Evolutionary conservation across 2,113 vertebrate genomes (phyloP).

Genomic region (Raja brachyura): DNA sequence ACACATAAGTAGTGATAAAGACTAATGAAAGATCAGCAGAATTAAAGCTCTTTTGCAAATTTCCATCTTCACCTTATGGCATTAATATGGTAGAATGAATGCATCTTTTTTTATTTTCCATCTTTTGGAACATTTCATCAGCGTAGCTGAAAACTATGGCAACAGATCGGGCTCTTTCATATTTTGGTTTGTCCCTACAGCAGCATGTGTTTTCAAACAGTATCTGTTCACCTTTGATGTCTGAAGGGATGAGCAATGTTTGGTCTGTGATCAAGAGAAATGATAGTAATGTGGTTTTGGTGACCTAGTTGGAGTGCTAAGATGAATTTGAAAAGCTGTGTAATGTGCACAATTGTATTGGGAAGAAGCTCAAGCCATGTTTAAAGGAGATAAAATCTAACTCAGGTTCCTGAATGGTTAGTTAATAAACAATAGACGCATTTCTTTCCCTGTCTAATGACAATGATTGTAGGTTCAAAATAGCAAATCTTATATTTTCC

Average conservation of each 20-base stretch:
- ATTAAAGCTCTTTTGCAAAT: not conserved
- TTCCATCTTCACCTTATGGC: not conserved
- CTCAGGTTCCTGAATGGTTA: not conserved
- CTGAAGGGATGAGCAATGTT: not conserved
- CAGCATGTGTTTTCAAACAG: not conserved
- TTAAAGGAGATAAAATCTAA: not conserved
- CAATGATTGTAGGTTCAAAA: not conserved
- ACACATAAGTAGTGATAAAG: not conserved
- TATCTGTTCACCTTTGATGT: not conserved
- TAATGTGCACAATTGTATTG: not conserved
- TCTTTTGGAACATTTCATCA: not conserved
- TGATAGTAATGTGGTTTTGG: not conserved
- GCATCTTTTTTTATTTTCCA: not conserved
- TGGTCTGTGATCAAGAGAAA: constrained; percentile 21
- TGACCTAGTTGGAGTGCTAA: not conserved
- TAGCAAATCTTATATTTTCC: not conserved
- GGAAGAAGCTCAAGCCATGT: not conserved
- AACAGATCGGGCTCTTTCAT: not conserved
- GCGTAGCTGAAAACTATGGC: not conserved
- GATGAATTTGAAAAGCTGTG: not conserved
- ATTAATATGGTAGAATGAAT: not conserved
- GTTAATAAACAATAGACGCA: not conserved
- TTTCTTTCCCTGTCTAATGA: not conserved
- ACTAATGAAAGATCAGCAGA: not conserved
- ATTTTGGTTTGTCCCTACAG: not conserved